Percentiles rank a stretch among this genome's conserved stretches.
These are phyloP conservation scores for Phyllopteryx taeniolatus DNA, from an alignment of 2,113 vertebrate genomes.

Conservation along the genomic window DNA sequence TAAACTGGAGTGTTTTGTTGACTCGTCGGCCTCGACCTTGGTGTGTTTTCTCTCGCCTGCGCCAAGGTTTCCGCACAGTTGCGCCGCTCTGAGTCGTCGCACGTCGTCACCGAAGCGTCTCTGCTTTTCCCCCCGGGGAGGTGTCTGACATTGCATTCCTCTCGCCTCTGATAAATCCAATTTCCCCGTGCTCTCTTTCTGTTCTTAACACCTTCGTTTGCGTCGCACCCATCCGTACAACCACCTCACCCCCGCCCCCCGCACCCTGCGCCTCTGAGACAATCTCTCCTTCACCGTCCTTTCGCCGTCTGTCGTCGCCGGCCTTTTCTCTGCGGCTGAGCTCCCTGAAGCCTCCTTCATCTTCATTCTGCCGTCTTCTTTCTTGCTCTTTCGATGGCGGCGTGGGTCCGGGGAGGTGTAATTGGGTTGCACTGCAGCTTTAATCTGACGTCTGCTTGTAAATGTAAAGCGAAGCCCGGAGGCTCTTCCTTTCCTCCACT, in stretches of 20 bases:
- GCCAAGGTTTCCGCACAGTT: background rate
- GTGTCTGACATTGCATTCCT: slow-evolving; percentile 45
- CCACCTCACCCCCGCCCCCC: background rate
- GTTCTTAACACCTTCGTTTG: slow-evolving; percentile 40
- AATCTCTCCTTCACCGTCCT: slow-evolving; percentile 17
- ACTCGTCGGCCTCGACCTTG: slow-evolving; percentile 1
- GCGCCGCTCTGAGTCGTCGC: slow-evolving; percentile 2
- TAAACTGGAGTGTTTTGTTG: slow-evolving; percentile 1
- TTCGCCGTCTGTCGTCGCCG: slow-evolving; percentile 5
- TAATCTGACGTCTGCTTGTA: slow-evolving; percentile 70
- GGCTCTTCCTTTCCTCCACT: slow-evolving; percentile 33
- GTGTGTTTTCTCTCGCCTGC: background rate
- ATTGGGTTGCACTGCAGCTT: slow-evolving; percentile 65
- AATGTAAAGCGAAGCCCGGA: slow-evolving; percentile 62
- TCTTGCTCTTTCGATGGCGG: slow-evolving; percentile 32
- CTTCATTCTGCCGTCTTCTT: slow-evolving; percentile 22
- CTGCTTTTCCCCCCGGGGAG: slow-evolving; percentile 17
- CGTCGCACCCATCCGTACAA: slow-evolving; percentile 21
- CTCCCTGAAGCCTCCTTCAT: slow-evolving; percentile 27
- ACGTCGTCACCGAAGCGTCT: slow-evolving; percentile 24
- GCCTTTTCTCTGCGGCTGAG: slow-evolving; percentile 16
- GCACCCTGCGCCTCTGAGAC: slow-evolving; percentile 14
- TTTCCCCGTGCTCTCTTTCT: slow-evolving; percentile 14
- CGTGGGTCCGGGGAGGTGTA: slow-evolving; percentile 58
- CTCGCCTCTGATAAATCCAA: slow-evolving; percentile 46